Evolutionary conservation across 2,113 vertebrate species (phyloP).

Genomic region (Cepphus grylle): DNA sequence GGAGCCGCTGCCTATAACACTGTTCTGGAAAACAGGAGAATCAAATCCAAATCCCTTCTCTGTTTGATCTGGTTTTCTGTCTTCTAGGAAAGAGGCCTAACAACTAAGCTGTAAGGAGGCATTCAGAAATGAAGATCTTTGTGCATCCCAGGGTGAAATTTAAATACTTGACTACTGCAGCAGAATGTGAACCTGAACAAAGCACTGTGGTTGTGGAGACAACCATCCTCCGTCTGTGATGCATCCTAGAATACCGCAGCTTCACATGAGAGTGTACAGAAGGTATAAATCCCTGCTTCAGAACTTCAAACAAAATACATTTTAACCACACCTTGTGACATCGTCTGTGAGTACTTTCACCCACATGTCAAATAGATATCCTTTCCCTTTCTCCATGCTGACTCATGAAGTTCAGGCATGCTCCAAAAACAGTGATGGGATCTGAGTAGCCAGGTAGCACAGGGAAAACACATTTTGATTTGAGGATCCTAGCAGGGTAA

Average conservation of each 20-base stretch:
- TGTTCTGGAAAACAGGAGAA: neutral
- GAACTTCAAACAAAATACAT: neutral
- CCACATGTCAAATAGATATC: neutral
- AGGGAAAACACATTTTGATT: neutral
- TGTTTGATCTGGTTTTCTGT: neutral
- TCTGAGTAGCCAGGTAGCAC: neutral
- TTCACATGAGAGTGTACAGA: neutral
- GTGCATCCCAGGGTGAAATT: neutral
- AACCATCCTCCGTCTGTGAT: neutral
- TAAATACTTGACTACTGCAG: neutral
- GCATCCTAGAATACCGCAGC: neutral
- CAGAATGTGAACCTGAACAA: neutral
- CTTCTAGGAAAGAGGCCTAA: neutral
- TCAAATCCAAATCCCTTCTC: neutral
- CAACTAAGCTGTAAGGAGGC: neutral
- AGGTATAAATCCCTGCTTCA: neutral
- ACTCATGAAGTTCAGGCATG: neutral
- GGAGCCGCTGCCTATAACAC: neutral
- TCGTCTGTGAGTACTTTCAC: neutral
- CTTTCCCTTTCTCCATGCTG: neutral
- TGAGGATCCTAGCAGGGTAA: neutral
- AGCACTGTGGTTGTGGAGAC: neutral
- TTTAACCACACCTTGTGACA: neutral
- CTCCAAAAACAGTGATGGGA: rapidly evolving
- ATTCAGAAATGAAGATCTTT: neutral